Conservation (phyloP, 1,140 invertebrate species). For the Phenacoccus solenopsis region DNA sequence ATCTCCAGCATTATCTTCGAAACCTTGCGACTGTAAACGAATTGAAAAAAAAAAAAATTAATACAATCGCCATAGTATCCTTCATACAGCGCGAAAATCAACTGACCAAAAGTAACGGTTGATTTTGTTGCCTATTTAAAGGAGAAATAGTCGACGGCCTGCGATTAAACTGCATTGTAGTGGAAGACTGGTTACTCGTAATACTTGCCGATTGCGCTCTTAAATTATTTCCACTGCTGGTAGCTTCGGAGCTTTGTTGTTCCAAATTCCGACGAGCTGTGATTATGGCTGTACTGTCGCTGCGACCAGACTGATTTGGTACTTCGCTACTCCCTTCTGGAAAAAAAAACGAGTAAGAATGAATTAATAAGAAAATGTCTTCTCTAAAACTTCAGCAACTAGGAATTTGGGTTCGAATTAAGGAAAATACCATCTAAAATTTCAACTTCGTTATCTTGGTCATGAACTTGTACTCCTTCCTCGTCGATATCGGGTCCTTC, state of each 20-base stretch:
- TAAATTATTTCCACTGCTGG: neutral
- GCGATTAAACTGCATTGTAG: neutral
- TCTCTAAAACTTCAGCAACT: too few relatives aligned
- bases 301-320: neutral
- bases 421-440: neutral
- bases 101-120: conserved; percentile 50
- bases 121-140: conserved; percentile 39
- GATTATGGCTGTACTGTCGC: neutral
- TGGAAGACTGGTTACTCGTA: neutral
- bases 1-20: conserved; percentile 57
- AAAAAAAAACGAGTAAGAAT: too few relatives aligned
- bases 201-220: neutral
- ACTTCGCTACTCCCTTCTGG: neutral
- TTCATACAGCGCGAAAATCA: conserved; percentile 23
- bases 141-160: conserved; percentile 22
- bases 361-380: too few relatives aligned
- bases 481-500: neutral
- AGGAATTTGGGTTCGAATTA: too few relatives aligned
- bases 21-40: conserved; percentile 32
- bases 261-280: neutral
- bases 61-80: conserved; percentile 16
- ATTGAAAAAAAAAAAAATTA: conserved; percentile 29
- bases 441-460: neutral
- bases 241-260: neutral
- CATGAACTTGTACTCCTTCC: neutral